Conservation (phyloP, 2,113 vertebrate species). For the Sciurus niger region DNA sequence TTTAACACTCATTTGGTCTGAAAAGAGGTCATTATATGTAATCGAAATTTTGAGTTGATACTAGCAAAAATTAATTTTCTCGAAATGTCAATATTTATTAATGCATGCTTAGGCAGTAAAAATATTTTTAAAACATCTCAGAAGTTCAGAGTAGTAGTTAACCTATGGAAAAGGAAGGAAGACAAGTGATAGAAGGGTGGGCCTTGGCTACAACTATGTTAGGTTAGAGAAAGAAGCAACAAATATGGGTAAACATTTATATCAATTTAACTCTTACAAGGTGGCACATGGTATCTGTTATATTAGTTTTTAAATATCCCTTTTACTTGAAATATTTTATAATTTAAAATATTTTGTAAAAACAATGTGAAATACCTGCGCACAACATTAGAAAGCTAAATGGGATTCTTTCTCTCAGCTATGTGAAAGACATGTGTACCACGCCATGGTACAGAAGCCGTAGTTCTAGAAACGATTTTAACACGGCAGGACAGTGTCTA, state of each 20-base stretch:
- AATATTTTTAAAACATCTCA: background rate
- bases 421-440: background rate
- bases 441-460: background rate
- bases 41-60: background rate
- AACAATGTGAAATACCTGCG: background rate
- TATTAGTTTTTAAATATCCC: background rate
- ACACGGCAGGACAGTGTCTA: background rate
- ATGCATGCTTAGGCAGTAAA: background rate
- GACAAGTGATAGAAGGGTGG: background rate
- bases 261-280: background rate
- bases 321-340: background rate
- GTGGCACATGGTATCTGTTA: background rate
- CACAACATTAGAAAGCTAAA: background rate
- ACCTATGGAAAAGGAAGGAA: background rate
- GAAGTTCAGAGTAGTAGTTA: background rate
- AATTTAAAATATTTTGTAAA: background rate
- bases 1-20: background rate
- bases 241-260: background rate
- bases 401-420: background rate
- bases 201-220: background rate
- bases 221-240: background rate
- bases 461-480: background rate
- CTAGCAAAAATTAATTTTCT: background rate
- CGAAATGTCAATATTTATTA: background rate
- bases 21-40: constrained; percentile 8